Base-by-base conservation (phyloP, 2,113 vertebrate species). In the Odontesthes bonariensis region DNA sequence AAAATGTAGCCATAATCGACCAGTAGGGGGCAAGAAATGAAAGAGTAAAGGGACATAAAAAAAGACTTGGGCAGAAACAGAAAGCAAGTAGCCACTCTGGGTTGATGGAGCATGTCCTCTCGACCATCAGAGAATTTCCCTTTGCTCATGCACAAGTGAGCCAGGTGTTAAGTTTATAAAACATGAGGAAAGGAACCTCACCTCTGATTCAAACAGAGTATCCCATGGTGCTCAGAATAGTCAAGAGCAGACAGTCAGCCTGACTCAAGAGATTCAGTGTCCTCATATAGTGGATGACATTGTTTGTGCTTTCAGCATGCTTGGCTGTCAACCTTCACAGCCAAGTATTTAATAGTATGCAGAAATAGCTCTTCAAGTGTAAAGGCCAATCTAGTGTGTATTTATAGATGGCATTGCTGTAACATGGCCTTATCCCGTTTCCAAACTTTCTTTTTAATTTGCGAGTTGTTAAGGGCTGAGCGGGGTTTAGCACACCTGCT, bases 401-500 rank as follows among this genome's bases (percentile, higher is more conserved):
- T 93, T 90, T 93, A 86, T 93, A 93, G 89, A 79, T 69, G 82
- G 75, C 80, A 80, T 77, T 81, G 85, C 67, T 78, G 64, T 58
- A 42, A 71, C 64, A 55, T 32, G 82, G 89, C 89, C 84, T 86
- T 81, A 79, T 84, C 85, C 85, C 58, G 82, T 49, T 78, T 80
- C 73, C 58, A 68, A 49, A 23, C 66, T 76, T 84, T 58, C 49
- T 93, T 78, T 83, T 90, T 92, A 93, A 92, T 94, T 92, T 84
- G 93, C 91, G 87, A 87, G 81, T 79, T 77, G 66, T 86, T 86
- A 79, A 63, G 65, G 81, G 88, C 84, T 71, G 78, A 61, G 62
- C 61, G 57, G 58, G 83, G 75, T 75, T 80, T 63, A 58, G 53
- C 38, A n/a, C 56, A 77, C 72, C 67, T 77, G n/a, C 60, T 56